These are phyloP conservation scores for Poliocrania exsul DNA, from an alignment of 2,797 vertebrate species.

Conservation along the genomic window DNA sequence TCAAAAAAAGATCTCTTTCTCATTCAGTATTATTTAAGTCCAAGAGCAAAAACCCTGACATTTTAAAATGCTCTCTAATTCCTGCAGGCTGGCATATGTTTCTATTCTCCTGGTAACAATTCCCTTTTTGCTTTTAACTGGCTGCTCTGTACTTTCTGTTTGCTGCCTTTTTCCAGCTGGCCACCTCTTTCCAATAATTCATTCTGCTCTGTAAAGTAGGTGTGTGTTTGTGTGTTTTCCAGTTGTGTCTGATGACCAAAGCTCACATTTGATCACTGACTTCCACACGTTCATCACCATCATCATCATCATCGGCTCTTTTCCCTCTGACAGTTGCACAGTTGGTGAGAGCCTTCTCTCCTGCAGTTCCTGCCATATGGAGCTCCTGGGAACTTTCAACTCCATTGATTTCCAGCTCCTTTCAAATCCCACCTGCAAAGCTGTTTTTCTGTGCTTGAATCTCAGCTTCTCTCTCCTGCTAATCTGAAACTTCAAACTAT, in stretches of 20 bases:
- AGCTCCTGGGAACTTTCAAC: constrained; percentile 55
- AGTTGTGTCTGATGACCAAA: constrained; percentile 32
- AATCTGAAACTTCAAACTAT: not conserved
- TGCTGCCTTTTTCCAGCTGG: constrained; percentile 43
- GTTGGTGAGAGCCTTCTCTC: constrained; percentile 42
- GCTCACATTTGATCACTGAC: constrained; percentile 19
- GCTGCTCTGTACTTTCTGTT: not conserved
- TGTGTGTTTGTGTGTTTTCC: constrained; percentile 31
- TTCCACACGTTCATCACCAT: not conserved
- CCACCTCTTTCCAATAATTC: constrained; percentile 4
- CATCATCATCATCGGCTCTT: not conserved
- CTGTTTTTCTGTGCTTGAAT: constrained; percentile 26
- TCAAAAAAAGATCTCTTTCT: not conserved
- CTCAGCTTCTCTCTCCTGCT: constrained; percentile 26
- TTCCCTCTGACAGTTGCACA: constrained; percentile 38
- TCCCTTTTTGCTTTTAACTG: not conserved
- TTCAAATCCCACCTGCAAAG: constrained; percentile 66
- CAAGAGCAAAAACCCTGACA: not conserved
- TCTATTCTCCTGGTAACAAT: not conserved
- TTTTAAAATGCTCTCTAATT: constrained; percentile 25
- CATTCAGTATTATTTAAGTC: not conserved
- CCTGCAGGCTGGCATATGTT: not conserved
- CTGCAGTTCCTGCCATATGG: constrained; percentile 51
- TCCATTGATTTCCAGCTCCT: constrained; percentile 56
- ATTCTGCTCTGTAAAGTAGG: not conserved